Conservation (phyloP, 2,113 vertebrate species). For the Regulus satrapa region DNA sequence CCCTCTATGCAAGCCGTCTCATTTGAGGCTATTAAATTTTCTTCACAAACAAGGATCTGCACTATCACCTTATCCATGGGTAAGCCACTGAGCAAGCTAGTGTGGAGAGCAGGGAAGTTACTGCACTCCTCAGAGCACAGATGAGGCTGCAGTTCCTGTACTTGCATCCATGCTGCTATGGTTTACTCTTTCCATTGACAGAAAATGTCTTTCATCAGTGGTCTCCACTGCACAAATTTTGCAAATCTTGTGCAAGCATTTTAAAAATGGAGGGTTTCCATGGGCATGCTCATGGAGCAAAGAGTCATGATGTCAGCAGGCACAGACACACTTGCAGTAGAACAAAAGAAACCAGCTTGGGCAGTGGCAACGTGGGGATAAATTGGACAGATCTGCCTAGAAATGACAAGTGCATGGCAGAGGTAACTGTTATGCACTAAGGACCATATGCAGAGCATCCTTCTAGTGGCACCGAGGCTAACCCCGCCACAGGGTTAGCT, state of each 20-base stretch:
- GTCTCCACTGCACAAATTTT: background rate
- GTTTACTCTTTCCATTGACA: background rate
- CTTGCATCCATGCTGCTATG: background rate
- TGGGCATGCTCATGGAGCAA: background rate
- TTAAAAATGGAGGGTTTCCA: background rate
- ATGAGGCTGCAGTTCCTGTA: background rate
- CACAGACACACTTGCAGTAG: background rate
- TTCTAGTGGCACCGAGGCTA: background rate
- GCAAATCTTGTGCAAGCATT: background rate
- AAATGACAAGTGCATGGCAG: background rate
- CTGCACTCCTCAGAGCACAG: background rate
- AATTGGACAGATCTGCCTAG: background rate
- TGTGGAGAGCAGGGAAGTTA: fast-evolving
- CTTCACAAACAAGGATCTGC: background rate
- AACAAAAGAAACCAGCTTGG: background rate
- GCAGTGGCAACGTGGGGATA: background rate
- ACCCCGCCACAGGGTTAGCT: background rate
- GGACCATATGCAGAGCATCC: background rate
- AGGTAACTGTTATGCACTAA: background rate
- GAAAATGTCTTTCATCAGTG: background rate
- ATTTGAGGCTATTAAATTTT: background rate
- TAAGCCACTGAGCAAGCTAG: background rate
- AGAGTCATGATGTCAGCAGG: background rate
- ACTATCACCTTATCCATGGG: background rate
- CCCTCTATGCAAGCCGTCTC: background rate